Percentiles rank a stretch among this genome's conserved stretches.
Conservation (phyloP, 2,113 vertebrate species). For the Clarias macrocephalus region DNA sequence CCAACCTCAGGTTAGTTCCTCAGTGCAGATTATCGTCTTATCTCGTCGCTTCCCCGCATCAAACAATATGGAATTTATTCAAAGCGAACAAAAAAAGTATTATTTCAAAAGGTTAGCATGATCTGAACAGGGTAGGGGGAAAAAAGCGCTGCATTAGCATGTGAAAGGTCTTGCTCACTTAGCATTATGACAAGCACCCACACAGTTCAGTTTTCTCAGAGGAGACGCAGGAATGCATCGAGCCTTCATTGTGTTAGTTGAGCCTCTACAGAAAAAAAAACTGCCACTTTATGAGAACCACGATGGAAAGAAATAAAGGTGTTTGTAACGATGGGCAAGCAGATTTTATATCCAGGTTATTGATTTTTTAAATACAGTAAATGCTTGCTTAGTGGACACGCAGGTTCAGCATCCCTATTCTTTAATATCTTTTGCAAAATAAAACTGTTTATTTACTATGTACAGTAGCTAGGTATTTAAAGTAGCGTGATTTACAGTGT, state of each 20-base stretch:
- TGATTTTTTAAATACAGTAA: background rate
- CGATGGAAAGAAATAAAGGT: background rate
- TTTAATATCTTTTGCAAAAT: background rate
- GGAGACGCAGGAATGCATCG: background rate
- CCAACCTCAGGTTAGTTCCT: background rate
- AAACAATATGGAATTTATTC: slow-evolving; percentile 34
- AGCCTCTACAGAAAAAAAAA: background rate
- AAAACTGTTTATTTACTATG: background rate
- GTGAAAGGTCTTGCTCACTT: slow-evolving; percentile 17
- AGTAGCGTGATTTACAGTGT: background rate
- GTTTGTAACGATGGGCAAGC: background rate
- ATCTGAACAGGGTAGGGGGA: background rate
- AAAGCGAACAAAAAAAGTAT: slow-evolving; percentile 10
- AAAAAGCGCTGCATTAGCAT: slow-evolving; percentile 25
- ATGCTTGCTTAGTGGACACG: background rate
- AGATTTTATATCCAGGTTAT: background rate
- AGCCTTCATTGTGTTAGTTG: background rate
- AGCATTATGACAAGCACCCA: slow-evolving; percentile 28
- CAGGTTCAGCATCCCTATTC: background rate
- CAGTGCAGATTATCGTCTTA: background rate
- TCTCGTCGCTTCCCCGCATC: slow-evolving; percentile 24
- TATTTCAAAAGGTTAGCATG: slow-evolving; percentile 22
- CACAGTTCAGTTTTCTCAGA: slow-evolving; percentile 16
- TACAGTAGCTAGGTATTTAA: background rate
- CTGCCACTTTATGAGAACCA: background rate